Evolutionary conservation across 2,888 invertebrate genomes (phyloP), one percentile per base, ranked within the genome.

Genomic region (Suillia variegata): DNA sequence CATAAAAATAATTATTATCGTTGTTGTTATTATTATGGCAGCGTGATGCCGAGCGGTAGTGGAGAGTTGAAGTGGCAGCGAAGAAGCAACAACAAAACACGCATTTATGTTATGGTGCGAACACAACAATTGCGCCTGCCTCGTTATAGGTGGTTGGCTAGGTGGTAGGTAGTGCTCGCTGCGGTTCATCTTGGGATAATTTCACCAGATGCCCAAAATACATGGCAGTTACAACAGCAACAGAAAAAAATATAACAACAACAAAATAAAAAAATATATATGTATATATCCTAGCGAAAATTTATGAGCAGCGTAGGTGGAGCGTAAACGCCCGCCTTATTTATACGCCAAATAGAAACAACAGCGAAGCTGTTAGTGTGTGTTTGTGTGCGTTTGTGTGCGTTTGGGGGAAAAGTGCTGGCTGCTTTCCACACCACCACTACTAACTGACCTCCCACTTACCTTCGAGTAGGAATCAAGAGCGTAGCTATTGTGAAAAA

Each of bases 1-100:
- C 76, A 76, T 76, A 74, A 76, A 74, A 74, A 73, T 76, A 74
- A 74, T 76, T 72, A 76, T 74, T 71, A 76, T 76, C 71, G 70
- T 75, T 73, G 70, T 75, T 75, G 67, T 70, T 73, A 69, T 75
- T 76, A 70, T 71, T 26, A 45, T 45, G 22, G 20, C 20, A 10
- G 48, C n/a, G n/a, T n/a, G n/a, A n/a, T n/a, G n/a, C n/a, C n/a
- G n/a, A n/a, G n/a, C n/a, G n/a, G n/a, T n/a, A n/a, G n/a, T n/a
- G n/a, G n/a, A n/a, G n/a, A n/a, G n/a, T 3, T 13, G 24, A 21
- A 50, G 72, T 70, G 74, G 24, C 21, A 24, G n/a, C 13, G n/a
- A 24, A n/a, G 15, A 24, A 24, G 26, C 13, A 3, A 15, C 6
- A 26, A 26, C 3, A 26, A 50, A 24, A 50, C 5, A 18, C 31